phyloP scores from a whole-genome alignment of 2,888 invertebrate species.

The Mellilla xanthometata region DNA sequence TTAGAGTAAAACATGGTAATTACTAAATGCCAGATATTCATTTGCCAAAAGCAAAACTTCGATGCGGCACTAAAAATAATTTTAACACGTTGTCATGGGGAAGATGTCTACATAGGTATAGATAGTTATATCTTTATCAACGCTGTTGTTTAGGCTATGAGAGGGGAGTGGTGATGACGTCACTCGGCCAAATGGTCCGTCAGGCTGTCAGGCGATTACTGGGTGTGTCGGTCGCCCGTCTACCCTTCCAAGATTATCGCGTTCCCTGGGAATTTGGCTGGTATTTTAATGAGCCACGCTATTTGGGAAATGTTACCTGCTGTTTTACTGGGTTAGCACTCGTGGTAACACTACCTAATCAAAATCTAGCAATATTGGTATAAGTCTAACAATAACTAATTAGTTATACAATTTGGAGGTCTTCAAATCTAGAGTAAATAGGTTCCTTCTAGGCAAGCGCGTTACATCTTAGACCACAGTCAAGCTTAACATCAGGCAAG shows the following conservation, averaged over 20 bases:
- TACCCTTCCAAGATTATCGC: conserved; percentile 45
- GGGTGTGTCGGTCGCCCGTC: conserved; percentile 60
- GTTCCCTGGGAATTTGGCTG: conserved; percentile 22
- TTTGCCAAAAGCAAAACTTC: conserved; percentile 11
- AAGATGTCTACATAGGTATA: conserved; percentile 27
- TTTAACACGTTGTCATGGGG: conserved; percentile 22
- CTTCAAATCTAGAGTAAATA: too few species aligned
- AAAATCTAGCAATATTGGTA: too few species aligned
- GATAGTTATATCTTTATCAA: neutral
- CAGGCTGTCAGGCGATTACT: conserved; percentile 44
- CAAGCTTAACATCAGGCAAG: too few species aligned
- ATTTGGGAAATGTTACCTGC: conserved; percentile 22
- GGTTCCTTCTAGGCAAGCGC: too few species aligned
- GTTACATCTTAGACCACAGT: too few species aligned
- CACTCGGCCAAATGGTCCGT: conserved; percentile 45
- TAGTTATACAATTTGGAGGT: too few species aligned
- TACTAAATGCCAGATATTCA: conserved; percentile 8
- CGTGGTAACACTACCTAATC: too few species aligned
- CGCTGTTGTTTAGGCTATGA: conserved; percentile 25
- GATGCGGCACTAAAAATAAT: conserved; percentile 20
- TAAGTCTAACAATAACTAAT: too few species aligned
- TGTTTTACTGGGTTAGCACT: too few species aligned
- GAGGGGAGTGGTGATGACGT: conserved; percentile 64
- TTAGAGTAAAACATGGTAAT: too few species aligned
- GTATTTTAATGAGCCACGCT: conserved; percentile 32